These are phyloP conservation scores for Alouatta palliata DNA, from an alignment of 2,113 vertebrate genomes.

Conservation along the genomic window DNA sequence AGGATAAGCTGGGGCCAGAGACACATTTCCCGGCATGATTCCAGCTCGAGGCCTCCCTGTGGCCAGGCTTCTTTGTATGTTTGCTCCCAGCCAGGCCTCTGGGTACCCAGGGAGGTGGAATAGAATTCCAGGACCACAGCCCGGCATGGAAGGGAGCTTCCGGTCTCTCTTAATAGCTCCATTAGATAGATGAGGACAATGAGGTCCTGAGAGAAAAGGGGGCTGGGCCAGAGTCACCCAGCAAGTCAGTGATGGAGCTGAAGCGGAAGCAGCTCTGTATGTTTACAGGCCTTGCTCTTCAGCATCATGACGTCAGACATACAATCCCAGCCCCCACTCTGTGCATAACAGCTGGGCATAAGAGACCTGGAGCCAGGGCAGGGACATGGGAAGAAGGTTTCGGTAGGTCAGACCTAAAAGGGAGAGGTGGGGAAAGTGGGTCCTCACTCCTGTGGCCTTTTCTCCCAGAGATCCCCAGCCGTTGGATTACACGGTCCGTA, in stretches of 20 bases:
- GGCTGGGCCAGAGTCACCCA: not conserved
- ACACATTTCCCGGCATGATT: not conserved
- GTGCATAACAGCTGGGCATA: not conserved
- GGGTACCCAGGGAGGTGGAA: not conserved
- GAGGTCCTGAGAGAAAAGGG: not conserved
- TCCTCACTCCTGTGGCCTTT: not conserved
- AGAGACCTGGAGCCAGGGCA: rapidly evolving
- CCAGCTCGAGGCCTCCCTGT: not conserved
- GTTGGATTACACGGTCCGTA: slow-evolving; percentile 75
- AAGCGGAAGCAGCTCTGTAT: not conserved
- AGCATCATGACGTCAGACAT: not conserved
- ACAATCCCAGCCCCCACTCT: not conserved
- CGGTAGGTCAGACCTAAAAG: not conserved
- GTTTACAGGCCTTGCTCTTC: not conserved
- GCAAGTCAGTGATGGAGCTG: not conserved
- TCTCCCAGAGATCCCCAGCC: slow-evolving; percentile 78
- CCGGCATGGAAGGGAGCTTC: not conserved
- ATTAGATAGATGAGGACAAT: not conserved
- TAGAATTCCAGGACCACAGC: not conserved
- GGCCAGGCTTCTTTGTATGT: not conserved
- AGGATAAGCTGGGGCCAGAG: not conserved
- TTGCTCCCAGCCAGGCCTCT: not conserved
- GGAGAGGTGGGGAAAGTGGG: rapidly evolving
- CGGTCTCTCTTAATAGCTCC: not conserved
- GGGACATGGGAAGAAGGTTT: not conserved